These are phyloP conservation scores for Junonia oenone DNA, from an alignment of 2,888 invertebrate species.

Conservation along the genomic window DNA sequence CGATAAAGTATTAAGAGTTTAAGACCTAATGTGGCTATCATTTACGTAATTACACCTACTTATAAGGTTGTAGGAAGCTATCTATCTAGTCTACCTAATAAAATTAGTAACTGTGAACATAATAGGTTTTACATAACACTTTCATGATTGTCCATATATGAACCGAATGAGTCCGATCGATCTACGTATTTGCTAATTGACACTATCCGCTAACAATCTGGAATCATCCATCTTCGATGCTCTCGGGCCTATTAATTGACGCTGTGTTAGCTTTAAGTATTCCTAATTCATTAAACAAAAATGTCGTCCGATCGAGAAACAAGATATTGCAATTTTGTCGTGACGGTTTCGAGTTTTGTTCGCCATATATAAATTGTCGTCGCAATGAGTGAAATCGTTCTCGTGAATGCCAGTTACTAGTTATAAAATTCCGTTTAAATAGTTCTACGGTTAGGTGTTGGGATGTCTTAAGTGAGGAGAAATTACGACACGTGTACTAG, in stretches of 20 bases:
- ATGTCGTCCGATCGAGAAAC: slow-evolving; percentile 2
- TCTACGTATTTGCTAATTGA: slow-evolving; percentile 40
- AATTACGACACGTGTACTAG: neutral
- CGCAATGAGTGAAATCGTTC: slow-evolving; percentile 2
- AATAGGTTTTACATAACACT: slow-evolving; percentile 39
- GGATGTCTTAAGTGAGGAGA: neutral
- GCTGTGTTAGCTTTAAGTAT: slow-evolving; percentile 8
- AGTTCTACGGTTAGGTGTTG: neutral
- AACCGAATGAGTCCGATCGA: slow-evolving; percentile 39
- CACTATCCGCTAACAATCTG: slow-evolving; percentile 39
- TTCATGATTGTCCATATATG: slow-evolving; percentile 32
- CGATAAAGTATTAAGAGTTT: neutral
- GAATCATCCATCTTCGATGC: slow-evolving; percentile 32
- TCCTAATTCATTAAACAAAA: slow-evolving; percentile 14
- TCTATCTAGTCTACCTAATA: slow-evolving; percentile 25
- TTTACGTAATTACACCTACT: slow-evolving; percentile 10
- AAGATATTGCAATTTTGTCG: neutral
- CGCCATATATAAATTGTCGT: neutral
- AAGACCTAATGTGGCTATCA: neutral
- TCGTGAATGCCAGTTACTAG: neutral
- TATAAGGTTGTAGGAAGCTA: slow-evolving; percentile 15
- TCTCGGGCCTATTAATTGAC: slow-evolving; percentile 28
- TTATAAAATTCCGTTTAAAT: neutral
- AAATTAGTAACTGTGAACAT: slow-evolving; percentile 25
- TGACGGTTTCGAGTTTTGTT: neutral